Base-by-base conservation (phyloP, 1,140 invertebrate genomes). In the Drosophila pruinosa region DNA sequence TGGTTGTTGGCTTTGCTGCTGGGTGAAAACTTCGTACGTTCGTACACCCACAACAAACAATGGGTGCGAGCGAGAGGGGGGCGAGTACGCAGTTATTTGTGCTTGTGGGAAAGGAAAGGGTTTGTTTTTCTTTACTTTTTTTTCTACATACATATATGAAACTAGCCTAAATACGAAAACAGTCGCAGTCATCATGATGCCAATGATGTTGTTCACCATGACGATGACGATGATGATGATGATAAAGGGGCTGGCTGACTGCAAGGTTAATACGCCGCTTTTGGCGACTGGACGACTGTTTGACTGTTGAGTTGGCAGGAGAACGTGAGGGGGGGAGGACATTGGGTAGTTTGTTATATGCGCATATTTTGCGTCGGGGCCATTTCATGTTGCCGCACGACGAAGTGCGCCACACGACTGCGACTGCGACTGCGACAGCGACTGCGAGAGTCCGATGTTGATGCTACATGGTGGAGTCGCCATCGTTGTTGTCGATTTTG, bases 311-410 rank as follows among this genome's bases (percentile, higher is more conserved):
- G 50, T 14, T 15, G 28, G n/a, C 7, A 45, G 19, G 15, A n/a
- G 5, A 7, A 19, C 21, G 38, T 12, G 28, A 17, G 12, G 14
- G 10, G 17, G 47, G 48, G 17, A 8, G 31, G 21, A 19, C 22
- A 22, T 48, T 54, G 70, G 63, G 53, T 72, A 61, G 54, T 70
- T 76, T 75, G 57, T 77, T 80, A 69, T 86, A 76, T 77, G 81
- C 74, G 73, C 77, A 85, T 86, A 85, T 86, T 85, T 76, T 74
- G 82, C 81, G 62, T 78, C 70, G 73, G 54, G 77, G 47, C 81
- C 81, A 81, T 83, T 82, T 83, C 62, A 82, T 82, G 79, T 83
- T 83, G 81, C 81, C 81, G 77, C 81, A 86, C 82, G 81, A 83
- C 82, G 81, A 83, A 85, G 81, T 73, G 59, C 64, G 82, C 73